Conservation (phyloP, 2,797 vertebrate species). For the Neoniphon sammara region DNA sequence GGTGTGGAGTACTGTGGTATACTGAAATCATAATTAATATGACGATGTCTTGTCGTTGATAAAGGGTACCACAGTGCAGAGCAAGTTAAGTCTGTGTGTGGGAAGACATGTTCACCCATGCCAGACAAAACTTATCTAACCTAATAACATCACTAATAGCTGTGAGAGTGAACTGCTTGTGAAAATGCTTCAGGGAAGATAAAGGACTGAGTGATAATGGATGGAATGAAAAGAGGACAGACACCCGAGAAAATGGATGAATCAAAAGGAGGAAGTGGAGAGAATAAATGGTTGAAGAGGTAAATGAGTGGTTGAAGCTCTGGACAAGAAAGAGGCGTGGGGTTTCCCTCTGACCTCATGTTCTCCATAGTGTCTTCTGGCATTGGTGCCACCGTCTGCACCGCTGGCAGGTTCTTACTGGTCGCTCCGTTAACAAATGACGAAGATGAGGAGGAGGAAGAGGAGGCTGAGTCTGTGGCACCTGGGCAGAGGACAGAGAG, state of each 20-base stretch:
- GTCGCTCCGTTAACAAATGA: constrained; percentile 99
- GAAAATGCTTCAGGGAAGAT: constrained; percentile 32
- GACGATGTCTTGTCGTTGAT: constrained; percentile 45
- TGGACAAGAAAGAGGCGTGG: constrained; percentile 2
- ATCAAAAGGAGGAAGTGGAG: constrained; percentile 38
- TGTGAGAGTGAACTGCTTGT: constrained; percentile 34
- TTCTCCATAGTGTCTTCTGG: constrained; percentile 98
- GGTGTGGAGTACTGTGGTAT: background rate
- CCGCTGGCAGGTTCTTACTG: constrained; percentile 98
- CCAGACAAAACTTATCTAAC: constrained; percentile 20
- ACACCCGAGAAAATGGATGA: constrained; percentile 60
- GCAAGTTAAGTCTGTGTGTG: constrained; percentile 15
- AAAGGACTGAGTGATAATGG: constrained; percentile 43
- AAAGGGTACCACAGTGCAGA: constrained; percentile 11
- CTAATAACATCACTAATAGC: constrained; percentile 25
- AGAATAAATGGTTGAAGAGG: constrained; percentile 22
- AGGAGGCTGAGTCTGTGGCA: constrained; percentile 96
- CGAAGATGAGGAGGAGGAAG: constrained; percentile 96
- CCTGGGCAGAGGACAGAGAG: constrained; percentile 77
- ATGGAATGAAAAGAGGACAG: constrained; percentile 54
- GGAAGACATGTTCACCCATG: background rate
- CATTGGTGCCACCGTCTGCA: constrained; percentile 98
- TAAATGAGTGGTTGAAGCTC: constrained; percentile 47
- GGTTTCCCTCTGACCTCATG: constrained; percentile 88
- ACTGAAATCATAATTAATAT: constrained; percentile 32